Conservation (phyloP, 2,888 invertebrate species). For the Calliphora vomitoria region DNA sequence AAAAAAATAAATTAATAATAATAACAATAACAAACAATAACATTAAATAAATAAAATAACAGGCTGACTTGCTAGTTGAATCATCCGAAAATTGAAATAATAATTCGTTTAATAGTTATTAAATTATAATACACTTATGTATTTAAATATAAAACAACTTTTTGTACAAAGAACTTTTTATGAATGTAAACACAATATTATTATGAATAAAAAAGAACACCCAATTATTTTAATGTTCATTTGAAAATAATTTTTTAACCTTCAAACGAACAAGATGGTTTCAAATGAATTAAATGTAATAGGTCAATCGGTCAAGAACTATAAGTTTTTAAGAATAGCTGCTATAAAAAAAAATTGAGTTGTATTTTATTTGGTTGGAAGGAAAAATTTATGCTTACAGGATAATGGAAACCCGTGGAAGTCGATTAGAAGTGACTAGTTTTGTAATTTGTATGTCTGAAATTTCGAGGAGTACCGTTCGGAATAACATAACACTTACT, state of each 20-base stretch:
- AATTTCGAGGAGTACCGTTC: too few species aligned
- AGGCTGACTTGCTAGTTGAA: background rate
- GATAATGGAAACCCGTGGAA: too few species aligned
- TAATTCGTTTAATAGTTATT: too few species aligned
- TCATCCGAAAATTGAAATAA: background rate
- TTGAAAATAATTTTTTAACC: background rate
- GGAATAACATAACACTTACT: too few species aligned
- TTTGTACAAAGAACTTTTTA: background rate
- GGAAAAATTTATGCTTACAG: too few species aligned
- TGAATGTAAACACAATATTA: background rate
- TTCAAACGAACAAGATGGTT: background rate
- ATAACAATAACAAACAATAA: background rate
- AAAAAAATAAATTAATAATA: background rate
- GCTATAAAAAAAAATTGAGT: too few species aligned
- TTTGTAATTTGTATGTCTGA: too few species aligned
- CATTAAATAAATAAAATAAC: background rate
- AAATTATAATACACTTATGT: background rate
- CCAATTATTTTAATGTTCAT: background rate
- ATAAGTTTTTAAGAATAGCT: too few species aligned
- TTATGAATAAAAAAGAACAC: background rate
- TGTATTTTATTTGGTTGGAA: too few species aligned
- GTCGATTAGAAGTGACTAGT: too few species aligned
- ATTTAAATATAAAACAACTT: background rate
- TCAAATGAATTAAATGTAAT: too few species aligned
- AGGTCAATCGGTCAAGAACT: too few species aligned